phyloP scores from a whole-genome alignment of 2,888 invertebrate genomes.

The Pandemis cinnamomeana region DNA sequence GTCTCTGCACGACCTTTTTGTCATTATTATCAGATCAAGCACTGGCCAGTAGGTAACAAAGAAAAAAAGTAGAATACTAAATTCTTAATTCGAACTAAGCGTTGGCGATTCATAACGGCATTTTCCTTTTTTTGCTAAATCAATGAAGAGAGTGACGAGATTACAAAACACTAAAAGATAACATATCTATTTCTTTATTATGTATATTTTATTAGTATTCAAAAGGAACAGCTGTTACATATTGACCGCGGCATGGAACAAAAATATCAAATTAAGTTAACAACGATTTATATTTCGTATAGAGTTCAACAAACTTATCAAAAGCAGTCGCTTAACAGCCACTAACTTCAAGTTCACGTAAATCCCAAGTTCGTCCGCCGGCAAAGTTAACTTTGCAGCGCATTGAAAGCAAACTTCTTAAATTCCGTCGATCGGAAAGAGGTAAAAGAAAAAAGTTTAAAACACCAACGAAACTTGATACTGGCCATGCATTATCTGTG shows the following conservation, averaged over 20 bases:
- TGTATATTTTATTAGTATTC: background rate
- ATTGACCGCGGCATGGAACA: background rate
- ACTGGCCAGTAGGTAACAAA: background rate
- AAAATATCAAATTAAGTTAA: constrained; percentile 6
- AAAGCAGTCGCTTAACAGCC: constrained; percentile 4
- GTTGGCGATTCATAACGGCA: background rate
- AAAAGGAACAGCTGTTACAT: background rate
- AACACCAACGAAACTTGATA: constrained; percentile 70
- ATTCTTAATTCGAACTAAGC: background rate
- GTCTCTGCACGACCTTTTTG: background rate
- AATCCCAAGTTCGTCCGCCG: background rate
- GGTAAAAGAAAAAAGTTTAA: constrained; percentile 57
- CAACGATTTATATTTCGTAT: background rate
- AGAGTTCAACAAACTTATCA: constrained; percentile 18
- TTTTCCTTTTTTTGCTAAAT: background rate
- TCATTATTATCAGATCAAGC: background rate
- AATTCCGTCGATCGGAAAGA: constrained; percentile 51
- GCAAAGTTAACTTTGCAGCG: constrained; percentile 27
- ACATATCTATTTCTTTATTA: no score
- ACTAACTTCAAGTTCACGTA: background rate
- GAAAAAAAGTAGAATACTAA: background rate
- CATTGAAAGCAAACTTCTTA: constrained; percentile 36
- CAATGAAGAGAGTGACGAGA: background rate
- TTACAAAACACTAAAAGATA: background rate
- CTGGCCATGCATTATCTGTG: constrained; percentile 76